Evolutionary conservation across 2,113 vertebrate genomes (phyloP).

Genomic region (Anguilla rostrata): DNA sequence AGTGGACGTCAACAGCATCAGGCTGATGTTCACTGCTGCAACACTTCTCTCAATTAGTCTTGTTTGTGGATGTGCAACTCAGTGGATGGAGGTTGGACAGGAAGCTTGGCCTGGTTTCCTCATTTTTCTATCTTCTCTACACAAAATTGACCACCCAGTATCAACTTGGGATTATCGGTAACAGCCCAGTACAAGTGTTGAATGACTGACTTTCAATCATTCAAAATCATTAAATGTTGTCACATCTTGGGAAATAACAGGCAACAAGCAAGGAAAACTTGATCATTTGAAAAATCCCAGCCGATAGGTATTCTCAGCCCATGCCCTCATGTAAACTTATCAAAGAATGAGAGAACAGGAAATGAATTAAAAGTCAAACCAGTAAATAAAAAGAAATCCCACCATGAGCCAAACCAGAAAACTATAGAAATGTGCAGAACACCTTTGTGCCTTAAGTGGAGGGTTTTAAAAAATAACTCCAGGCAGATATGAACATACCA

Average conservation of each 20-base stretch:
- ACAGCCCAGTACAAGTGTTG: conserved; percentile 79
- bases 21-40: conserved; percentile 81
- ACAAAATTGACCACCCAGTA: conserved; percentile 85
- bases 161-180: conserved; percentile 92
- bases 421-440: not conserved
- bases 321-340: not conserved
- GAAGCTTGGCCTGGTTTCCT: conserved; percentile 81
- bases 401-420: not conserved
- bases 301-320: not conserved
- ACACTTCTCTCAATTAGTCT: conserved; percentile 88
- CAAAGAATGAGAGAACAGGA: not conserved
- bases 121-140: conserved; percentile 83
- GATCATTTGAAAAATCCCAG: not conserved
- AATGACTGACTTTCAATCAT: conserved; percentile 62
- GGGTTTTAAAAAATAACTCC: not conserved
- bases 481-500: not conserved
- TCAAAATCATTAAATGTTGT: not conserved
- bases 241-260: not conserved
- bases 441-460: not conserved
- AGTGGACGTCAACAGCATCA: conserved; percentile 85
- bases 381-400: not conserved
- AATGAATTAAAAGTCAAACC: not conserved
- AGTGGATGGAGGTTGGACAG: conserved; percentile 92
- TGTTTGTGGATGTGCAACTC: conserved; percentile 82
- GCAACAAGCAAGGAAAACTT: not conserved